Evolutionary conservation across 2,113 vertebrate species (phyloP).

Genomic region (Garra rufa): DNA sequence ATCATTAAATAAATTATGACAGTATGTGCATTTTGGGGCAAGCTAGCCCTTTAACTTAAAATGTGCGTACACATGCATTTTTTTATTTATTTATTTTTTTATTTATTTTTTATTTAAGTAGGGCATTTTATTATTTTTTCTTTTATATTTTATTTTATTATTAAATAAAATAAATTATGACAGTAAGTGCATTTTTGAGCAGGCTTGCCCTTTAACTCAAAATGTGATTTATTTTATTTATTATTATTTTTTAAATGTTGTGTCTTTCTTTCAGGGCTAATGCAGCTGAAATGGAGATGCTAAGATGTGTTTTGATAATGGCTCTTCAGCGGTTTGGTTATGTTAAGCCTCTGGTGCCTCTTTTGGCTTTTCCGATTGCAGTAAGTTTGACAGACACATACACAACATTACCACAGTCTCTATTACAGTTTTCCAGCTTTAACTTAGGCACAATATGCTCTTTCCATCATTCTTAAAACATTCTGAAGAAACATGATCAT

Average conservation of each 20-base stretch:
- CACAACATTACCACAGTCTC: not conserved
- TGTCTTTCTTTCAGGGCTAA: constrained; percentile 70
- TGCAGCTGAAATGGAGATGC: constrained; percentile 77
- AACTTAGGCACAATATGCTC: not conserved
- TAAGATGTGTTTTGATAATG: constrained; percentile 79
- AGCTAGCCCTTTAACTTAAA: no score
- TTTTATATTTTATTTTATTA: not conserved
- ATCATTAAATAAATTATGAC: no score
- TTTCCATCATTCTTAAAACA: not conserved
- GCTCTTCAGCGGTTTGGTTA: constrained; percentile 65
- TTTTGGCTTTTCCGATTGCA: constrained; percentile 73
- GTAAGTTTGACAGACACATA: constrained; percentile 67
- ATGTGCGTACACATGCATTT: no score
- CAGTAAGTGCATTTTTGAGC: no score
- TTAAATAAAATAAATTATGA: no score
- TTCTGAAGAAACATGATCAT: not conserved
- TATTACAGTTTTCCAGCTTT: not conserved
- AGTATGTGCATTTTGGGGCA: no score
- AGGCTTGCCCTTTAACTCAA: no score
- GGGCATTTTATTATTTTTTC: no score
- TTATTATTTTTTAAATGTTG: no score
- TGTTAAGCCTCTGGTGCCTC: constrained; percentile 68
- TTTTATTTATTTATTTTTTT: no score
- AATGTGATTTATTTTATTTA: no score
- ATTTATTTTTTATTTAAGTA: no score